Conservation (phyloP, 2,113 vertebrate genomes). For the Nerophis ophidion region DNA sequence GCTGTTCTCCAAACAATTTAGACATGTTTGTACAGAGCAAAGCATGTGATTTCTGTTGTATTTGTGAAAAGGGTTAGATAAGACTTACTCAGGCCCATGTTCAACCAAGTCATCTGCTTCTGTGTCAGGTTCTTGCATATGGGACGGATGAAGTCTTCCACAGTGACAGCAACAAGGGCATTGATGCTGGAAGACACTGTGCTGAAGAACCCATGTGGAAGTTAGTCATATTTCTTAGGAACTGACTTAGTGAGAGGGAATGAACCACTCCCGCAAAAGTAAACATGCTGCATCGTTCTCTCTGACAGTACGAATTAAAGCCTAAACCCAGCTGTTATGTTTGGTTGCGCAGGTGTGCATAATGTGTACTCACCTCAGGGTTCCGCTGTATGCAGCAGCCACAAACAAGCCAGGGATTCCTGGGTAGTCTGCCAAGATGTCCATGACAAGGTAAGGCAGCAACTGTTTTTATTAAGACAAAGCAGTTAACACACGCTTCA, state of each 20-base stretch:
- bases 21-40: not conserved
- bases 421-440: slow-evolving; percentile 82
- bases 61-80: too few relatives aligned
- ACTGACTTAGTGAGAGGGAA: not conserved
- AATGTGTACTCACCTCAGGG: slow-evolving; percentile 79
- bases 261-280: not conserved
- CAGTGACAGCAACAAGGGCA: slow-evolving; percentile 83
- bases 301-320: not conserved
- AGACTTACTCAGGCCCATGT: slow-evolving; percentile 84
- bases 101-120: slow-evolving; percentile 76
- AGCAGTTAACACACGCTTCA: not conserved
- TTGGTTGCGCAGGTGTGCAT: too few relatives aligned
- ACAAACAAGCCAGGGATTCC: slow-evolving; percentile 94
- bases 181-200: slow-evolving; percentile 91
- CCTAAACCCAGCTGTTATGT: too few relatives aligned
- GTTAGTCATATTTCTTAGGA: not conserved
- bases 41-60: too few relatives aligned
- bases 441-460: slow-evolving; percentile 91
- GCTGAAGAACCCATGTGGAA: slow-evolving; percentile 58
- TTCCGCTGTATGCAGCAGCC: slow-evolving; percentile 93
- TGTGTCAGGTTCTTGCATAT: slow-evolving; percentile 65
- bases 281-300: not conserved
- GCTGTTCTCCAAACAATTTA: not conserved
- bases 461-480: slow-evolving; percentile 67
- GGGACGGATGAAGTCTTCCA: slow-evolving; percentile 80